Conservation (phyloP, 2,888 invertebrate genomes). For the Parthenolecanium corni region DNA sequence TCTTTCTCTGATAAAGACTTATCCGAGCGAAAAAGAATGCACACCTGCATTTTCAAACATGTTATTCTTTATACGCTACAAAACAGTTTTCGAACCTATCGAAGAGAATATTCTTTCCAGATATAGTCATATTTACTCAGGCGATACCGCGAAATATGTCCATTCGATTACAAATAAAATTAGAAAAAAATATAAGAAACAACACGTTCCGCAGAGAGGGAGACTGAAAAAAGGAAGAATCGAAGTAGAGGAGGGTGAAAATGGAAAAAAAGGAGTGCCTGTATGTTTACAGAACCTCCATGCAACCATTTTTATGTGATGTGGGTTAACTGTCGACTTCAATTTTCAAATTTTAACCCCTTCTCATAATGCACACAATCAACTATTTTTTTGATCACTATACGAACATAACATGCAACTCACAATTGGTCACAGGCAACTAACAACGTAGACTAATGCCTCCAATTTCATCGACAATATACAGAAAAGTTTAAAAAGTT, state of each 20-base stretch:
- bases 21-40: constrained; percentile 7
- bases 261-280: constrained; percentile 22
- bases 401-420: no score
- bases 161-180: constrained; percentile 19
- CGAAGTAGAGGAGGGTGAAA: background rate
- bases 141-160: constrained; percentile 28
- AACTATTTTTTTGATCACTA: no score
- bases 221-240: constrained; percentile 2
- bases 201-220: background rate
- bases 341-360: no score
- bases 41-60: background rate
- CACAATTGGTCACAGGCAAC: no score
- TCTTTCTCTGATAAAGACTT: background rate
- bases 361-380: no score
- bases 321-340: background rate
- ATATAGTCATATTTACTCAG: constrained; percentile 15
- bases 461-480: no score
- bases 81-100: background rate
- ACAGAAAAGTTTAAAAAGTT: no score
- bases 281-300: constrained; percentile 17
- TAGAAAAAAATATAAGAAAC: constrained; percentile 8
- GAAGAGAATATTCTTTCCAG: constrained; percentile 5
- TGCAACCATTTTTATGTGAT: constrained; percentile 6
- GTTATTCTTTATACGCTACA: background rate
- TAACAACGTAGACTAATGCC: no score